These are phyloP conservation scores for Cephus pygmeus DNA, from an alignment of 2,888 invertebrate species.

Conservation along the genomic window DNA sequence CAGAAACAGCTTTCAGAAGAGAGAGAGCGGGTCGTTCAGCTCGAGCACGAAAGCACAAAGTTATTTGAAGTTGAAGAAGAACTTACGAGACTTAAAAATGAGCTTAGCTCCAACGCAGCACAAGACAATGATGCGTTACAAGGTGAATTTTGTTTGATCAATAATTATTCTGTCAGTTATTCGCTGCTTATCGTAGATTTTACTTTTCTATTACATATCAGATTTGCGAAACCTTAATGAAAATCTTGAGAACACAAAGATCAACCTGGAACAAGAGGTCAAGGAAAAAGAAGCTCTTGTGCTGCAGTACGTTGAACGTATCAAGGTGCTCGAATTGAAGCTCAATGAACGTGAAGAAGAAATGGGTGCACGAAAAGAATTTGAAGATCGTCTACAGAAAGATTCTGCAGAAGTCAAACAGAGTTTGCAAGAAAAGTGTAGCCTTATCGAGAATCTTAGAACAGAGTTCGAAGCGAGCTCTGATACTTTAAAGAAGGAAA, in stretches of 20 bases:
- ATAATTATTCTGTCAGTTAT: not conserved
- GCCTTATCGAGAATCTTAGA: slow-evolving; percentile 59
- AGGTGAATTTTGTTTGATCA: slow-evolving; percentile 25
- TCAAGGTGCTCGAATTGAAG: slow-evolving; percentile 46
- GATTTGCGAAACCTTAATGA: slow-evolving; percentile 51
- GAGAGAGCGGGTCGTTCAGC: slow-evolving; percentile 64
- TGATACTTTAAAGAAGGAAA: slow-evolving; percentile 47
- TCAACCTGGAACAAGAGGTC: slow-evolving; percentile 58
- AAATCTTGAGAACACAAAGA: slow-evolving; percentile 58
- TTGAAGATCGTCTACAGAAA: slow-evolving; percentile 52
- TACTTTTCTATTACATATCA: slow-evolving; percentile 25
- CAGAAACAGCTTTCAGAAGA: slow-evolving; percentile 66
- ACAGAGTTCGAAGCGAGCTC: slow-evolving; percentile 50
- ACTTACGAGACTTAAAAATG: slow-evolving; percentile 71
- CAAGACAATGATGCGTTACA: slow-evolving; percentile 42
- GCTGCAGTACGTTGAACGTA: slow-evolving; percentile 56
- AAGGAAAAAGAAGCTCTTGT: slow-evolving; percentile 52
- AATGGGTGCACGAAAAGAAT: slow-evolving; percentile 40
- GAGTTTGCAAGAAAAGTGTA: slow-evolving; percentile 56
- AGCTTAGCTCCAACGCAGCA: slow-evolving; percentile 67
- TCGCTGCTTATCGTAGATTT: not conserved
- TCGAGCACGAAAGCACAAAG: slow-evolving; percentile 70
- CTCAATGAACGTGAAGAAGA: slow-evolving; percentile 51
- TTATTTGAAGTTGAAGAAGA: slow-evolving; percentile 76
- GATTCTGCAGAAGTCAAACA: slow-evolving; percentile 59